phyloP scores from a whole-genome alignment of 2,888 invertebrate species.

The Bruchidius siliquastri region DNA sequence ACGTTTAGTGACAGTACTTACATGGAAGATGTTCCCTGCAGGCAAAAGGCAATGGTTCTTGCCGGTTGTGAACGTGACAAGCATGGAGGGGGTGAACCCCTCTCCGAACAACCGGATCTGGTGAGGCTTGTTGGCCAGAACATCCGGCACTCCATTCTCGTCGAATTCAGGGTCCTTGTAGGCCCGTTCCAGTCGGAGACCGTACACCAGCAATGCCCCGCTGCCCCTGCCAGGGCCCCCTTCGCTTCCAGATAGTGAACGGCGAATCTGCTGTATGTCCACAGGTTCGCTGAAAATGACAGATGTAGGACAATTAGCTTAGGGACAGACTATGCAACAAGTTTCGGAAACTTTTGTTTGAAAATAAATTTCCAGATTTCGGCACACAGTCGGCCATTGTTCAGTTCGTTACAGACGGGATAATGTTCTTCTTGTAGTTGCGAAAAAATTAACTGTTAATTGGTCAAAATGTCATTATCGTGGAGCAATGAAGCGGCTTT shows the following conservation, averaged over 20 bases:
- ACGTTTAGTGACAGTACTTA: no score
- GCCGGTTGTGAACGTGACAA: slow-evolving; percentile 67
- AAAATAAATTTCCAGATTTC: no score
- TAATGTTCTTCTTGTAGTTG: no score
- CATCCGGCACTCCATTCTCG: slow-evolving; percentile 61
- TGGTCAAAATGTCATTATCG: no score
- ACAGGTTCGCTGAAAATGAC: neutral
- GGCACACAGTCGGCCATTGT: no score
- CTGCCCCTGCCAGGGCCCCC: neutral
- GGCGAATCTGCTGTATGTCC: neutral
- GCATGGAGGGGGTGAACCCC: slow-evolving; percentile 61
- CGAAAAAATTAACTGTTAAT: no score
- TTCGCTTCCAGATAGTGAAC: neutral
- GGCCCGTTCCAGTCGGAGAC: slow-evolving; percentile 56
- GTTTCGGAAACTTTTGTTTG: no score
- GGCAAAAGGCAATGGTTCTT: slow-evolving; percentile 60
- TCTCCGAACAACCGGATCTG: slow-evolving; percentile 70
- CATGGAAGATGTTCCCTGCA: slow-evolving; percentile 48
- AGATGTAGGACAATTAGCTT: no score
- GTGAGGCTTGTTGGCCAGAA: slow-evolving; percentile 58
- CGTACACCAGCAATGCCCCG: slow-evolving; percentile 43
- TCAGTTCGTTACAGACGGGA: no score
- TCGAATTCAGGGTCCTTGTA: slow-evolving; percentile 55
- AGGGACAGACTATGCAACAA: no score
- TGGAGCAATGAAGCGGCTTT: no score